Base-by-base conservation (phyloP, 2,113 vertebrate species). In the Oenanthe melanoleuca region DNA sequence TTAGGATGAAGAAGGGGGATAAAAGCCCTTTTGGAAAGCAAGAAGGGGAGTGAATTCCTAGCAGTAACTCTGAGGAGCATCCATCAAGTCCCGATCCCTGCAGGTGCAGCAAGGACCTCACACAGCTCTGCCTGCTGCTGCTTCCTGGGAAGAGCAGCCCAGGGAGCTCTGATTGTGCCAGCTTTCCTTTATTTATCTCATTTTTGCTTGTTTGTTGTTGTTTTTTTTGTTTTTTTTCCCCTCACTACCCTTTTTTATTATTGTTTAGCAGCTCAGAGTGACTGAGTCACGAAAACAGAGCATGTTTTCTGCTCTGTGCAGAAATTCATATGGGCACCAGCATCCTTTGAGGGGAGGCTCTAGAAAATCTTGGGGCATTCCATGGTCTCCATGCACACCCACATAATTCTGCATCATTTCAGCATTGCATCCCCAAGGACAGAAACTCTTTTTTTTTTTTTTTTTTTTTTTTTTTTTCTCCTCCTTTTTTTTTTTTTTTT, bases 291-390 rank as follows among this genome's bases (percentile, higher is more conserved):
- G 29, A 17, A 60, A 69, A 78, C 47, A 55, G 34, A 60, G 73
- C 70, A 55, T 1, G 0, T 34, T 61, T 38, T 59, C 57, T 63
- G 12, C 0, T 1, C 40, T 0, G 0, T 64, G 70, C 63, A 50
- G 45, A 47, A 91, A 75, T 34, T 57, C 33, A 4, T 34, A 10
- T 1, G 34, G 81, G 28, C 42, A 45, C 24, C 40, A 70, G 7
- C 23, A 67, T 3, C 50, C 31, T 80, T 89, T 61, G 20, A 61
- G 47, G 26, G 44, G 34, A 80, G 11, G 16, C 31, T 77, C 37
- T 64, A 26, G 66, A 85, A 92, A 61, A 69, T 26, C 59, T 20
- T 11, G 26, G 50, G 44, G 25, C 4, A 1, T 73, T 63, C 11
- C 4, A 0, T 28, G 24, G 18, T 59, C 80, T 86, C 69, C 25